Evolutionary conservation across 2,797 vertebrate genomes (phyloP).

Genomic region (Poliocrania exsul): DNA sequence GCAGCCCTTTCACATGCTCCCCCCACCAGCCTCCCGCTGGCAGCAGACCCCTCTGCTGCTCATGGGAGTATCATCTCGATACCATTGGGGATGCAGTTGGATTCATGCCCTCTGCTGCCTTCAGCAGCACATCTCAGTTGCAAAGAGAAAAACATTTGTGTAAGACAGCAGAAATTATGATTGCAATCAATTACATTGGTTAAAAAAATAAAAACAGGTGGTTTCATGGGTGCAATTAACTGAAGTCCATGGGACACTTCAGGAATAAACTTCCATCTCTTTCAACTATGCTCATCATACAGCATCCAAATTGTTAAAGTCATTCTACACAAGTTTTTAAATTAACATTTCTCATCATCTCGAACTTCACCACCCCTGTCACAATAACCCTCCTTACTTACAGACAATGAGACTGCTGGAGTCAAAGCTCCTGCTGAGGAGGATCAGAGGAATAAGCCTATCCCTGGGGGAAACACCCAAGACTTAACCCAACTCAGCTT

Average conservation of each 20-base stretch:
- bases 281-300: not conserved
- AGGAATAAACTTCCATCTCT: not conserved
- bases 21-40: accelerated
- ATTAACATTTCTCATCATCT: not conserved
- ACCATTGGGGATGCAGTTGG: not conserved
- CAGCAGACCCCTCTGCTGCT: not conserved
- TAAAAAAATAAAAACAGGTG: not conserved
- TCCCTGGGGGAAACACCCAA: not conserved
- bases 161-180: not conserved
- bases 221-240: not conserved
- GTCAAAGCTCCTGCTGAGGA: not conserved
- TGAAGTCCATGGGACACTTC: not conserved
- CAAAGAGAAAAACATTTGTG: not conserved
- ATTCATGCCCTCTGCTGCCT: not conserved
- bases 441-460: not conserved
- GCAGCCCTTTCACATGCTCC: not conserved
- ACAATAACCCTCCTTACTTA: not conserved
- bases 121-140: not conserved
- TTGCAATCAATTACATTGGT: not conserved
- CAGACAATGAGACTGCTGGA: not conserved
- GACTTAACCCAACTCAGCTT: not conserved
- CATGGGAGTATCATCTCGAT: not conserved
- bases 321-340: not conserved
- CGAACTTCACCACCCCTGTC: not conserved
- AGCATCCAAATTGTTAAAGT: not conserved